These are phyloP conservation scores for Myotis davidii DNA, from an alignment of 2,113 vertebrate genomes.

Conservation along the genomic window DNA sequence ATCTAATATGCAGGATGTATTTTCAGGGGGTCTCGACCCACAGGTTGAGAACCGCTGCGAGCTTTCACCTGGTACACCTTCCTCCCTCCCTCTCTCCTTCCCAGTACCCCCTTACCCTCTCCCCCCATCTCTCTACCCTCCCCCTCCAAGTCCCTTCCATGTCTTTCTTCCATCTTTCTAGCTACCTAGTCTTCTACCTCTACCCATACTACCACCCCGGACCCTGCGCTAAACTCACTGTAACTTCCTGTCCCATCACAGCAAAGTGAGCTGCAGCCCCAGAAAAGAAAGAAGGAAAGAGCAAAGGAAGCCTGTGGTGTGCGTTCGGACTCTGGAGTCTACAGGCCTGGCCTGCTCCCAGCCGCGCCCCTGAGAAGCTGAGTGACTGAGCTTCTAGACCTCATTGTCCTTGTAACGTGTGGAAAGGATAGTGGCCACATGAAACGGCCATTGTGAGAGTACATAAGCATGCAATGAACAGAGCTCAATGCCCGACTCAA, in stretches of 20 bases:
- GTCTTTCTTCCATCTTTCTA: background rate
- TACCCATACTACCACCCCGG: background rate
- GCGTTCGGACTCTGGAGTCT: background rate
- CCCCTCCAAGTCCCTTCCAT: background rate
- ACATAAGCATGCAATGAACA: background rate
- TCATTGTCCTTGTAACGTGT: background rate
- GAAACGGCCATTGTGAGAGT: background rate
- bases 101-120: background rate
- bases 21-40: too few relatives aligned
- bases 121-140: background rate
- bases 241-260: background rate
- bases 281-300: constrained; percentile 29
- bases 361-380: background rate
- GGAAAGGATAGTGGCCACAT: background rate
- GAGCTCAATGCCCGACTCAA: background rate
- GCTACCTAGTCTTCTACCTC: background rate
- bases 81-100: background rate
- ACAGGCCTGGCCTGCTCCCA: background rate
- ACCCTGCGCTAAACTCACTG: background rate
- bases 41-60: too few relatives aligned
- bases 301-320: constrained; percentile 47
- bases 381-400: background rate
- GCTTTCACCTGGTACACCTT: background rate
- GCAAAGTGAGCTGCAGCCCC: background rate
- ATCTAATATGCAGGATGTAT: too few relatives aligned